A percentile compares a stretch with the other conserved stretches of the same genome.
Conservation (phyloP, 1,140 invertebrate genomes). For the Drosophila melanica region DNA sequence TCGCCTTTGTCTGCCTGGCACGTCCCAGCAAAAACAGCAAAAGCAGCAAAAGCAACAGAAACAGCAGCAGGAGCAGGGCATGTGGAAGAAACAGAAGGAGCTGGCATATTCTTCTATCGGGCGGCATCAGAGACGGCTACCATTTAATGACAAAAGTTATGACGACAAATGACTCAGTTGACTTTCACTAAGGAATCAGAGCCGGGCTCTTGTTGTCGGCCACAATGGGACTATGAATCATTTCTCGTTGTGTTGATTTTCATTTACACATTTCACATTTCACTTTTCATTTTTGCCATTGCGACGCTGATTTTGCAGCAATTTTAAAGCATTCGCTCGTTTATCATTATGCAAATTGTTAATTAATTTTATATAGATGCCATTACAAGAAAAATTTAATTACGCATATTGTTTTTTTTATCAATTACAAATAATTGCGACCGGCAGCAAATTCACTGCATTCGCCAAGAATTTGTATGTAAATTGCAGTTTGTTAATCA, state of each 20-base stretch:
- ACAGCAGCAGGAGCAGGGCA: neutral
- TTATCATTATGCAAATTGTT: constrained; percentile 75
- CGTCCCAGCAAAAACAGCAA: constrained; percentile 31
- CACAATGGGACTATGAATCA: constrained; percentile 74
- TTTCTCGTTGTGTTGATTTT: constrained; percentile 59
- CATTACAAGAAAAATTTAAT: constrained; percentile 31
- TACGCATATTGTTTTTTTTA: constrained; percentile 55
- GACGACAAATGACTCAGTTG: constrained; percentile 79
- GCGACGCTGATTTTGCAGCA: constrained; percentile 50
- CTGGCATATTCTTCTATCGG: constrained; percentile 6
- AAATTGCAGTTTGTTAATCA: constrained; percentile 77
- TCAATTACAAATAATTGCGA: constrained; percentile 50
- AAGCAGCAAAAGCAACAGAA: neutral
- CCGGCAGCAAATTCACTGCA: constrained; percentile 37
- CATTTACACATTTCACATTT: constrained; percentile 41
- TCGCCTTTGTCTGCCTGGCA: constrained; percentile 62
- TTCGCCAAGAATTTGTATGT: constrained; percentile 36
- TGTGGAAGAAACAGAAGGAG: constrained; percentile 1
- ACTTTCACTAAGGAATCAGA: constrained; percentile 78
- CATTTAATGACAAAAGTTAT: constrained; percentile 79
- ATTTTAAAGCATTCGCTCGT: constrained; percentile 43
- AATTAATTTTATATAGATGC: constrained; percentile 57
- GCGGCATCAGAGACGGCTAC: constrained; percentile 22
- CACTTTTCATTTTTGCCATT: constrained; percentile 55
- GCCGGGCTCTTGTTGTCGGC: constrained; percentile 12